phyloP scores from a whole-genome alignment of 2,888 invertebrate species.

The Acholoe squamosa region DNA sequence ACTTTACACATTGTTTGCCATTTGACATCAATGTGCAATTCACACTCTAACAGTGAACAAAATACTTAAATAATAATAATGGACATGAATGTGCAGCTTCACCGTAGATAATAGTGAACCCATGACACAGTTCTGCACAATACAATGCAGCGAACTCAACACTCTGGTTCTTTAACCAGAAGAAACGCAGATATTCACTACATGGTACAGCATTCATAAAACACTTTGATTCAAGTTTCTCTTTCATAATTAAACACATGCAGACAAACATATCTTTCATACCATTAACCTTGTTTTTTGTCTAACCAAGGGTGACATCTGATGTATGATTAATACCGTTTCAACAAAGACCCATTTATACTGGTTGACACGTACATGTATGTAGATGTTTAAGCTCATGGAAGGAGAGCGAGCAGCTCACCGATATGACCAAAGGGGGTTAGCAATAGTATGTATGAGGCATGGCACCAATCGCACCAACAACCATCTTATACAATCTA shows the following conservation, averaged over 20 bases:
- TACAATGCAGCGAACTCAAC: neutral
- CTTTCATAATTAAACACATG: constrained; percentile 5
- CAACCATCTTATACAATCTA: neutral
- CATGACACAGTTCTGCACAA: neutral
- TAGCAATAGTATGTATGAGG: neutral
- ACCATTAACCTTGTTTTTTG: constrained; percentile 11
- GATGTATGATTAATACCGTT: constrained; percentile 8
- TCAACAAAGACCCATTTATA: neutral
- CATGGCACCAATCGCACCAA: neutral
- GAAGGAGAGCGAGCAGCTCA: neutral
- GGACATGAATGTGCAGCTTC: neutral
- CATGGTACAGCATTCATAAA: neutral
- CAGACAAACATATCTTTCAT: constrained; percentile 4
- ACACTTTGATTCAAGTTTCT: neutral
- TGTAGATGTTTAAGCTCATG: constrained; percentile 8
- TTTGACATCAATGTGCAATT: too few species aligned
- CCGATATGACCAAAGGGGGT: neutral
- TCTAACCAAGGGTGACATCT: constrained; percentile 30
- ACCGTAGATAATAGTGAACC: neutral
- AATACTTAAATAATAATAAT: constrained; percentile 46
- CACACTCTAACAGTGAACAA: neutral
- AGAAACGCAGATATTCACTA: neutral
- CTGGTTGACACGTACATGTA: constrained; percentile 10
- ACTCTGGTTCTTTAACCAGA: neutral
- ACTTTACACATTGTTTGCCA: too few species aligned